These are phyloP conservation scores for Gambelia wislizenii DNA, from an alignment of 2,797 vertebrate species.

Conservation along the genomic window DNA sequence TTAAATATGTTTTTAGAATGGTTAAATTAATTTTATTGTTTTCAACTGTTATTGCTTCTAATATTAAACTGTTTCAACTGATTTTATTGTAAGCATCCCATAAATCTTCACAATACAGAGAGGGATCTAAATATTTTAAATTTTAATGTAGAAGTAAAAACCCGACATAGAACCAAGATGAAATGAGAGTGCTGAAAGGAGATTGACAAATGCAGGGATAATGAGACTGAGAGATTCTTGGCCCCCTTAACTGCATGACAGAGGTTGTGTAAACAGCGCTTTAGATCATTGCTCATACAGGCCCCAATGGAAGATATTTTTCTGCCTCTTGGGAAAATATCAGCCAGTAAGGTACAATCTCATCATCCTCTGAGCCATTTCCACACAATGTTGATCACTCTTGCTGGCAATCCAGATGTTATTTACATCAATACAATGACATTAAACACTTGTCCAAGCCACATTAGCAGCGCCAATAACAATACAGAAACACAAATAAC, in stretches of 20 bases:
- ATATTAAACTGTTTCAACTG: no score
- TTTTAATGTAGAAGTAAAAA: neutral
- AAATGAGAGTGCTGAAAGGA: neutral
- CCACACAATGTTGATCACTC: slow-evolving; percentile 53
- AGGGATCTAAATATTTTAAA: no score
- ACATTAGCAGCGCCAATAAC: slow-evolving; percentile 70
- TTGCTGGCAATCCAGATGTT: slow-evolving; percentile 71
- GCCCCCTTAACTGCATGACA: neutral
- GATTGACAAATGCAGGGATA: no score
- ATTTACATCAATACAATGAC: slow-evolving; percentile 66
- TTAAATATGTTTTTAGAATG: no score
- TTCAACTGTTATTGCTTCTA: no score
- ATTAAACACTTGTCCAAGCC: slow-evolving; percentile 70
- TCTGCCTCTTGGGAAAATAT: slow-evolving; percentile 35
- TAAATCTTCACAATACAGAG: no score
- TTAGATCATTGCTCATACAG: no score
- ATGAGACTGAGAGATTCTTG: neutral
- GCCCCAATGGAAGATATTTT: neutral
- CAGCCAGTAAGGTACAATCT: slow-evolving; percentile 47
- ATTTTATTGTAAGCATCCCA: no score
- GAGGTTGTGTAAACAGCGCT: neutral
- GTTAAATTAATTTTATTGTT: no score
- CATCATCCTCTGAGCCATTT: slow-evolving; percentile 61
- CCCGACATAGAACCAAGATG: neutral
- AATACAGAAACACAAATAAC: slow-evolving; percentile 70